Base-by-base conservation (phyloP, 1,140 invertebrate genomes). In the Hormaphis cornu region DNA sequence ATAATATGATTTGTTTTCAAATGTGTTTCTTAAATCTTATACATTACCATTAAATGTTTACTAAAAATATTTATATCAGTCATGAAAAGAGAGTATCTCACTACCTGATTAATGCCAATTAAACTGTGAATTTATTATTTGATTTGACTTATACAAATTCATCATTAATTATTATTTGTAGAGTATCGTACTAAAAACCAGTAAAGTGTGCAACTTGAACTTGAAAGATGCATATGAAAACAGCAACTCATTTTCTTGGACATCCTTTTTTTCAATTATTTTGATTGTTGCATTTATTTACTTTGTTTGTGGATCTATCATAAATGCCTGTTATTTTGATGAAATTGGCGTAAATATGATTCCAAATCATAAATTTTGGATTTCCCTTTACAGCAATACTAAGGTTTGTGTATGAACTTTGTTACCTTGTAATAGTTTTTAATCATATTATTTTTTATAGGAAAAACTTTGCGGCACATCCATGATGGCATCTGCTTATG, bases 241-340 rank as follows among this genome's bases (percentile, higher is more conserved):
- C 18, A n/a, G 24, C 6, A 20, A 14, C 40, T 7, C 61, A 24
- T 26, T 22, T 10, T 66, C 44, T 48, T 50, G 24, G 42, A 33
- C 61, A 16, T 22, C 24, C n/a, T 66, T 66, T n/a, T 66, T 66
- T 66, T 66, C 61, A 33, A 22, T 66, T 35, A 14, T 66, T 1
- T 48, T 66, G 30, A 26, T 66, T 66, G 18, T 66, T 35, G 28
- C 28, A 48, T 66, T 66, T 48, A 8, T 66, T 20, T 80, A 80
- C 59, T 46, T 66, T 33, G 28, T 66, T 35, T 26, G 61, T n/a
- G 61, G 61, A 50, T 66, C 61, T 24, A 44, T 66, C 48, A 16
- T 66, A 18, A 66, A 66, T 48, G 61, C 61, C n/a, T 66, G 61
- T 8, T 66, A 50, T 33, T 66, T 66, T 33, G 50, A 66, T 48